Evolutionary conservation across 2,888 invertebrate genomes (phyloP).

Genomic region (Pseudococcus jackbeardsleyi): DNA sequence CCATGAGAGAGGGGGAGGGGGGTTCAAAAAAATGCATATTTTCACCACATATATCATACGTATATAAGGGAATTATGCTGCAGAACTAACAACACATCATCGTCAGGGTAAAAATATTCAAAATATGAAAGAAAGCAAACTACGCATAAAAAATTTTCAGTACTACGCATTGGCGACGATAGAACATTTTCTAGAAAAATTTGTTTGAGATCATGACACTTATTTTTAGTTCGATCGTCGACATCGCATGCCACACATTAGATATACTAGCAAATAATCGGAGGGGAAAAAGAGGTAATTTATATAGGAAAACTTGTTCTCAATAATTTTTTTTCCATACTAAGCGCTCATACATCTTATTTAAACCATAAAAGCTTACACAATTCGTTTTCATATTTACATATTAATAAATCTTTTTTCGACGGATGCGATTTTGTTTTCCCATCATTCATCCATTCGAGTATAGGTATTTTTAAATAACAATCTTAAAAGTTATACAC

Average conservation of each 20-base stretch:
- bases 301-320: slow-evolving; percentile 11
- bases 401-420: neutral
- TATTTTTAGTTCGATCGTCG: slow-evolving; percentile 8
- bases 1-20: neutral
- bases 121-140: neutral
- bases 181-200: slow-evolving; percentile 12
- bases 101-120: neutral
- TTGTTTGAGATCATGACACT: slow-evolving; percentile 27
- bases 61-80: neutral
- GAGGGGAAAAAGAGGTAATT: slow-evolving; percentile 28
- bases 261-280: slow-evolving; percentile 9
- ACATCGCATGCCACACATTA: slow-evolving; percentile 8
- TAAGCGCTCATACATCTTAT: slow-evolving; percentile 34
- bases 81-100: neutral
- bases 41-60: neutral
- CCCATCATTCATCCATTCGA: neutral
- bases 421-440: neutral
- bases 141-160: slow-evolving; percentile 10
- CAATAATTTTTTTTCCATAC: neutral
- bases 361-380: slow-evolving; percentile 35
- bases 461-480: slow-evolving; percentile 16
- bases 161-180: slow-evolving; percentile 31
- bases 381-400: slow-evolving; percentile 40
- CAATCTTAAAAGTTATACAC: slow-evolving; percentile 41
- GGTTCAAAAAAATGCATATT: neutral